Percentiles rank a stretch among this genome's conserved stretches.
Evolutionary conservation across 2,113 vertebrate species (phyloP).

Genomic region (Malurus cyaneus): DNA sequence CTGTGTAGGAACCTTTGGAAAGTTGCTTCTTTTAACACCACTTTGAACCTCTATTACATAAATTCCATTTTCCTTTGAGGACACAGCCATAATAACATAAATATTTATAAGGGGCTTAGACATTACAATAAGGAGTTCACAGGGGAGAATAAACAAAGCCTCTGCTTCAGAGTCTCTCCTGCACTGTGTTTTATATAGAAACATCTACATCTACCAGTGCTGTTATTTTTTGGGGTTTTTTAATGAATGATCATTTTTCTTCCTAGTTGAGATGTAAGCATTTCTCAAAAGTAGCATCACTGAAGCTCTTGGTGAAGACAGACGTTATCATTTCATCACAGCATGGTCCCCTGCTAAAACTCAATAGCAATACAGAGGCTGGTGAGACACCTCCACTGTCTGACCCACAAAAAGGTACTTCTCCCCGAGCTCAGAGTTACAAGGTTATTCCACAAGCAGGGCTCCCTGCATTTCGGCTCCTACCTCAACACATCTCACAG

Average conservation of each 20-base stretch:
- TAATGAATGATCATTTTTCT: background rate
- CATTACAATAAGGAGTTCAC: background rate
- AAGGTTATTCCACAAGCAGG: background rate
- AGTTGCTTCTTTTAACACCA: background rate
- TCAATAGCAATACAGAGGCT: background rate
- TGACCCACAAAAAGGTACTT: background rate
- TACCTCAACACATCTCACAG: background rate
- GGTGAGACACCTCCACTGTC: rapidly evolving
- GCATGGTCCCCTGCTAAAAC: background rate
- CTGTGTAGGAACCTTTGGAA: background rate
- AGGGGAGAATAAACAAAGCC: background rate
- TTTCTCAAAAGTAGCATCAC: background rate
- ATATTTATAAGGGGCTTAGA: constrained; percentile 12
- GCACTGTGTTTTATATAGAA: background rate
- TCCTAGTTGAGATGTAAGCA: background rate
- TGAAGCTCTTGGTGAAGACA: background rate
- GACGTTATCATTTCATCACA: background rate
- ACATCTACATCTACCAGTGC: background rate
- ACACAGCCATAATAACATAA: background rate
- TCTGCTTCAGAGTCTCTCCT: background rate
- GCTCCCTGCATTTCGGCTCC: background rate
- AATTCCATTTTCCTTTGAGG: background rate
- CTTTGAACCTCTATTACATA: background rate
- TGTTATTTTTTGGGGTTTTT: background rate
- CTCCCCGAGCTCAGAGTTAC: background rate